Base-by-base conservation (phyloP, 2,113 vertebrate genomes). In the Hiodon tergisus region DNA sequence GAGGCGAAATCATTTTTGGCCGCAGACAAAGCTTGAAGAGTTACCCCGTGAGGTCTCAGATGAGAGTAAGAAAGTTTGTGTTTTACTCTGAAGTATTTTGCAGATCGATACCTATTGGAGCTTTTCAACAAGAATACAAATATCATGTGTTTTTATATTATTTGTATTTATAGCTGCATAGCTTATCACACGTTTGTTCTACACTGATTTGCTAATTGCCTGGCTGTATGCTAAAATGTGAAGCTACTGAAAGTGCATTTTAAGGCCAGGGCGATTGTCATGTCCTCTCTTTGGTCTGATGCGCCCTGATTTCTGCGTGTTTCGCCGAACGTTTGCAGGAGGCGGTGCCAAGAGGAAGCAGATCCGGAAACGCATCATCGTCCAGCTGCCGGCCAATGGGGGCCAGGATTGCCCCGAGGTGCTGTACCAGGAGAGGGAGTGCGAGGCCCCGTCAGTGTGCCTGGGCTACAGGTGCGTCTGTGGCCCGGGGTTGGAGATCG, bases 331-430 rank as follows among this genome's bases (percentile, higher is more conserved):
- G 77, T 67, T 86, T 80, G 2, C 74, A 98, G 95, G 92, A 0
- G 79, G 70, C 59, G 82, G 85, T 1, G 72, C 68, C 5, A 86
- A 87, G 66, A 93, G 81, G 83, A 98, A 96, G 68, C 96, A 98
- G 77, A 88, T 87, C 53, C 91, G 94, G 72, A 93, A 96, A 78
- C 91, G 95, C 2, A 88, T 98, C 77, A 86, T 96, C 81, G 89
- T 97, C 71, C 96, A 98, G 76, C 87, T 93, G 9, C 94, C 97
- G 0, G 90, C 94, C 81, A 98, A 97, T 0, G 93, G 96, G 0
- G 96, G 97, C 53, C 93, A 91, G 31, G 97, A 99, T 67, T 99
- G 97, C 79, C 91, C 93, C 0, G 96, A 98, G 4, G 89, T 93
- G 0, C 89, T 98, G 72, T 92, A 85, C 31, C 96, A 99, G 82